A percentile compares a stretch with the other conserved stretches of the same genome.
Evolutionary conservation across 2,888 invertebrate genomes (phyloP).

Genomic region (Zaprionus bogoriensis): DNA sequence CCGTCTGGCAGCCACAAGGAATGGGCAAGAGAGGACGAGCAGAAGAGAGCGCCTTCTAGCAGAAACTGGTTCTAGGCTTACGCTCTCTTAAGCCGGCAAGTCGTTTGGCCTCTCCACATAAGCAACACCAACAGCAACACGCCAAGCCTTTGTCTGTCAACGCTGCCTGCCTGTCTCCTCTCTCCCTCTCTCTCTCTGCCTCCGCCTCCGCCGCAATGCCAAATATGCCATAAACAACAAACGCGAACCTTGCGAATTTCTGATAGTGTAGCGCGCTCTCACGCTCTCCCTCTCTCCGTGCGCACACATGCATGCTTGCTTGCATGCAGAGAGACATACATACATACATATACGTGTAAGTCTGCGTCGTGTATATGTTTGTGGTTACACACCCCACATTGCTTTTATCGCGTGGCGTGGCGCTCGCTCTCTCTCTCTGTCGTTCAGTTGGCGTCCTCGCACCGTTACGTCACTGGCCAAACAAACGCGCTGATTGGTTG

Average conservation of each 20-base stretch:
- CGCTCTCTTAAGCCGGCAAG: constrained; percentile 52
- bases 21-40: constrained; percentile 4
- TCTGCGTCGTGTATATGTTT: background rate
- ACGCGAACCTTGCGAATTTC: constrained; percentile 17
- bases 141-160: constrained; percentile 11
- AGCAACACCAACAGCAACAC: constrained; percentile 19
- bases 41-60: background rate
- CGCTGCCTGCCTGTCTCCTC: constrained; percentile 2
- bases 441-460: constrained; percentile 42
- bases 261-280: constrained; percentile 7
- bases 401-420: constrained; percentile 50
- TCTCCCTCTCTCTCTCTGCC: background rate
- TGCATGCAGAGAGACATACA: background rate
- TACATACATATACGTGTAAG: background rate
- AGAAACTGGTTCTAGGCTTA: constrained; percentile 58
- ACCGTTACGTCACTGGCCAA: constrained; percentile 80
- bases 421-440: constrained; percentile 11
- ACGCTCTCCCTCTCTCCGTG: background rate
- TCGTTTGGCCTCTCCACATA: constrained; percentile 18
- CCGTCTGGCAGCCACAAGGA: constrained; percentile 19
- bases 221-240: constrained; percentile 53
- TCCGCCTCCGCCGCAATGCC: constrained; percentile 4
- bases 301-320: background rate
- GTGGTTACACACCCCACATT: constrained; percentile 42
- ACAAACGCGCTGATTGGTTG: constrained; percentile 80